These are phyloP conservation scores for Bombus turneri DNA, from an alignment of 1,140 invertebrate genomes.

Conservation along the genomic window DNA sequence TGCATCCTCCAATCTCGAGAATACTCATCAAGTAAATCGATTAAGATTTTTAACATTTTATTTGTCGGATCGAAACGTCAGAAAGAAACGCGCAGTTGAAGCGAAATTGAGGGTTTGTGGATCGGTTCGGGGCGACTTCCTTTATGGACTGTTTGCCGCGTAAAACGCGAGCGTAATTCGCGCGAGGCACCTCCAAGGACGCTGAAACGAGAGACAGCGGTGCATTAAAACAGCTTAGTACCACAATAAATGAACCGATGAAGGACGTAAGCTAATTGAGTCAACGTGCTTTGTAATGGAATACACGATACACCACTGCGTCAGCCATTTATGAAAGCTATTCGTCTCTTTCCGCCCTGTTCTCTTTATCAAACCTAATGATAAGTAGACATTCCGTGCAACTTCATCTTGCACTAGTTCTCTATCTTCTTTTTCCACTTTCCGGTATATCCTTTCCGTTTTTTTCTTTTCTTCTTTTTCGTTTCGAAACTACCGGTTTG, in stretches of 20 bases:
- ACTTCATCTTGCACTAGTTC: neutral
- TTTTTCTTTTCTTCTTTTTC: neutral
- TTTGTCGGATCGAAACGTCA: neutral
- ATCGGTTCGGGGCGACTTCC: neutral
- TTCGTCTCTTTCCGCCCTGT: constrained; percentile 36
- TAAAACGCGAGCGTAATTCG: constrained; percentile 41
- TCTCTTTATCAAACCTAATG: neutral
- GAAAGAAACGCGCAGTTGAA: neutral
- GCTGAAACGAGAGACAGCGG: neutral
- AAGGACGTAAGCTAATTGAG: constrained; percentile 62
- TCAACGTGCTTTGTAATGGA: constrained; percentile 63
- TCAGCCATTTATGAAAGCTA: constrained; percentile 31
- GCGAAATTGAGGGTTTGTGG: neutral
- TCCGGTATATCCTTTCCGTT: neutral
- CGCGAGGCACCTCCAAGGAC: constrained; percentile 2
- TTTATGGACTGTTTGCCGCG: constrained; percentile 18
- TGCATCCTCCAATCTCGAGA: neutral
- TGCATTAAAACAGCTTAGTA: constrained; percentile 53
- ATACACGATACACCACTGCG: constrained; percentile 53
- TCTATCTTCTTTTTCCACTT: neutral
- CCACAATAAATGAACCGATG: constrained; percentile 58
- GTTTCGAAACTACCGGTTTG: neutral
- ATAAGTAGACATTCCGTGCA: neutral
- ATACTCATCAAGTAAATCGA: neutral
- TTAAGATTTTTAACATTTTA: neutral